Percentiles rank a stretch among this genome's conserved stretches.
These are phyloP conservation scores for Macrotrachela quadricornifera DNA, from an alignment of 1,140 invertebrate species.

Conservation along the genomic window DNA sequence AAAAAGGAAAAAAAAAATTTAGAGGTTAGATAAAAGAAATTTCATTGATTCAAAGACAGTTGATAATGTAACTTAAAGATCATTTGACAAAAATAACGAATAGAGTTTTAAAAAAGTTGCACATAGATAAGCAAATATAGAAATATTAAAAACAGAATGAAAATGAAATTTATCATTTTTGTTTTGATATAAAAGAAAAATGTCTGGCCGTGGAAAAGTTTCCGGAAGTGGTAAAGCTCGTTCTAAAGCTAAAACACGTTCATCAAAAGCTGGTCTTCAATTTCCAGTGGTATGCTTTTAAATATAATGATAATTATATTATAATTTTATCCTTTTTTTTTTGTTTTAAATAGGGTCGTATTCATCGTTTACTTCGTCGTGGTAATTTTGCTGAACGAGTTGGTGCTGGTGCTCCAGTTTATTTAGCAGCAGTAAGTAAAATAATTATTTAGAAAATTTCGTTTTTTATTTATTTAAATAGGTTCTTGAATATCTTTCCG, in stretches of 20 bases:
- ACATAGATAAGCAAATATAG: not conserved
- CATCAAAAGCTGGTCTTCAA: slow-evolving; percentile 42
- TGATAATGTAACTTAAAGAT: too few relatives aligned
- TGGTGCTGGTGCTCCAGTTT: slow-evolving; percentile 23
- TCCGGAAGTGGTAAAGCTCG: slow-evolving; percentile 39
- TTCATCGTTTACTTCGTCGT: slow-evolving; percentile 41
- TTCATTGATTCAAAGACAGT: too few relatives aligned
- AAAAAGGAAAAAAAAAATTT: too few relatives aligned
- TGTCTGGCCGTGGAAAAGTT: slow-evolving; percentile 26
- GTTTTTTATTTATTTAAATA: too few relatives aligned
- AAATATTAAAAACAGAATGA: not conserved
- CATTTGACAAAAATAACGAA: too few relatives aligned
- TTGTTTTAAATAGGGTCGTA: too few relatives aligned
- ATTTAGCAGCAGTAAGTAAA: slow-evolving; percentile 25
- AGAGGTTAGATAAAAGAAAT: too few relatives aligned
- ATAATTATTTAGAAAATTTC: too few relatives aligned
- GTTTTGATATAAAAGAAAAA: slow-evolving; percentile 10
- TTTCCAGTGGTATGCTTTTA: too few relatives aligned
- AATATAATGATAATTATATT: too few relatives aligned
- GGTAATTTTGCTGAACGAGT: slow-evolving; percentile 43
- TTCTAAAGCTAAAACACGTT: slow-evolving; percentile 37
- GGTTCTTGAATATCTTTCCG: slow-evolving; percentile 22
- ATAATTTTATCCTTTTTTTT: too few relatives aligned
- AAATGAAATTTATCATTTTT: not conserved
- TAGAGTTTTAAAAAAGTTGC: not conserved